Base-by-base conservation (phyloP, 2,888 invertebrate species). In the Eilema depressum region DNA sequence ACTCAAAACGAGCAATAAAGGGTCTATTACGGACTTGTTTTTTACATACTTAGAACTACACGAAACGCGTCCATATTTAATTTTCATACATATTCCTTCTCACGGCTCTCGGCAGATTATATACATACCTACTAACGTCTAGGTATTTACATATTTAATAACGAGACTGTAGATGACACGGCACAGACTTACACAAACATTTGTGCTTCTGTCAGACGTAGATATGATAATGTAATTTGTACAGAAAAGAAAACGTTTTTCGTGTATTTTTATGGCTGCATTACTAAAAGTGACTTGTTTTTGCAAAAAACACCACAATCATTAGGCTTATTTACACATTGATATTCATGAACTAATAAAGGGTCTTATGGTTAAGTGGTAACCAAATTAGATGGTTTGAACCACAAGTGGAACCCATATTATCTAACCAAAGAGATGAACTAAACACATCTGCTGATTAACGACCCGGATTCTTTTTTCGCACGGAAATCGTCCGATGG, bases 161-260 rank as follows among this genome's bases (percentile, higher is more conserved):
- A 20, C 20, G 20, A 17, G 7, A 47, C 47, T 47, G 20, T 47
- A 14, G 7, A 47, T 47, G 47, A 47, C n/a, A n/a, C 41, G 41
- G 41, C 41, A 41, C 53, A n/a, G n/a, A 53, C 53, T n/a, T 53
- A 53, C 10, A 53, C 10, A 53, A 53, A 53, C 53, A 53, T 8
- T 53, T 53, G 53, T 53, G 53, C n/a, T 20, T 53, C 53, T 53
- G 53, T 53, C n/a, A 53, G 53, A n/a, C 53, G 53, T 53, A n/a
- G 53, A 53, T 53, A 53, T 53, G 53, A n/a, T 53, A 53, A 53
- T 53, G 53, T 53, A 53, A 53, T 53, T 53, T 53, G n/a, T 53
- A 53, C n/a, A 53, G 53, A 53, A 53, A 53, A 53, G 53, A 53
- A 53, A 53, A 53, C 10, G 47, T 47, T 20, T 47, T 20, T 47